Evolutionary conservation across 2,888 invertebrate genomes (phyloP).

Genomic region (Kryphioiulus occultus): DNA sequence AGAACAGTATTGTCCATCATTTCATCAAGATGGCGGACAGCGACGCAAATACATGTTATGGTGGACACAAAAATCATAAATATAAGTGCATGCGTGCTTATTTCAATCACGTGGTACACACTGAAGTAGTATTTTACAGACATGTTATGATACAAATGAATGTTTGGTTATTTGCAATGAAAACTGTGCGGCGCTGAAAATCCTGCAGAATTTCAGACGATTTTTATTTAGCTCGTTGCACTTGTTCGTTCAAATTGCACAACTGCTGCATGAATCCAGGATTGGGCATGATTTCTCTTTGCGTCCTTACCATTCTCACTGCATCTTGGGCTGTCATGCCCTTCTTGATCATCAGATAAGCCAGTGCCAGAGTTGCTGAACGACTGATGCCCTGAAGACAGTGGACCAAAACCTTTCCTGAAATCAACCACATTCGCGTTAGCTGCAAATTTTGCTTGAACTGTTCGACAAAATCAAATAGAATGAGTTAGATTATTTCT

Average conservation of each 20-base stretch:
- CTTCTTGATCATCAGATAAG: slow-evolving; percentile 64
- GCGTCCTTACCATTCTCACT: slow-evolving; percentile 61
- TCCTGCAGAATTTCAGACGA: slow-evolving; percentile 39
- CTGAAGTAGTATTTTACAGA: background rate
- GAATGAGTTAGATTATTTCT: slow-evolving; percentile 39
- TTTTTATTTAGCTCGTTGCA: slow-evolving; percentile 54
- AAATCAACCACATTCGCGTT: background rate
- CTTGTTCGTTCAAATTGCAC: slow-evolving; percentile 60
- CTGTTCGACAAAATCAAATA: no score
- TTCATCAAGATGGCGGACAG: no score
- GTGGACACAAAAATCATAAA: no score
- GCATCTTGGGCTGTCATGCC: slow-evolving; percentile 63
- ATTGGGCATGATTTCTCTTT: slow-evolving; percentile 64
- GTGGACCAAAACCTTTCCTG: slow-evolving; percentile 65
- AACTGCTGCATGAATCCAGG: slow-evolving; percentile 64
- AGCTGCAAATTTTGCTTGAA: no score
- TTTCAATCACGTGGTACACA: background rate
- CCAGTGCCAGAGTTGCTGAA: slow-evolving; percentile 64
- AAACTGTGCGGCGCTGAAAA: slow-evolving; percentile 51
- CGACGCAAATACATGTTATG: no score
- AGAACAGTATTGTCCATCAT: no score
- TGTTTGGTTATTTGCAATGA: background rate
- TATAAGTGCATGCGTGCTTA: no score
- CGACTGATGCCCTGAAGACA: slow-evolving; percentile 65
- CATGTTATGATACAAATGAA: background rate